These are phyloP conservation scores for Hirtodrosophila trivittata DNA, from an alignment of 2,888 invertebrate genomes.

Conservation along the genomic window DNA sequence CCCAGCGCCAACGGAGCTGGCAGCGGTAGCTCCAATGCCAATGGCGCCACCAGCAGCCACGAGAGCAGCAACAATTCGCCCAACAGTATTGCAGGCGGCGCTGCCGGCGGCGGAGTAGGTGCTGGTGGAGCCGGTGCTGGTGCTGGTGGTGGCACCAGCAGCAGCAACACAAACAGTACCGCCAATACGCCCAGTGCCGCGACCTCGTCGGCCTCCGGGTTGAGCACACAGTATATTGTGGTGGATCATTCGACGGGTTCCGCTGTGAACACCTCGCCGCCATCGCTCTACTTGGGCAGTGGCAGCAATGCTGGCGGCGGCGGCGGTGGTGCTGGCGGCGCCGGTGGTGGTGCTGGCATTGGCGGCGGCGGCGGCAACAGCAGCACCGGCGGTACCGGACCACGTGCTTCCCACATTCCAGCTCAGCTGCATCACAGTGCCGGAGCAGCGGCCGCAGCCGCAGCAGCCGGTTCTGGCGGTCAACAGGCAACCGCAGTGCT, in stretches of 20 bases:
- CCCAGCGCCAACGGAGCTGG: conserved; percentile 82
- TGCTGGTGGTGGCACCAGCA: conserved; percentile 47
- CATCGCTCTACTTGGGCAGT: conserved; percentile 80
- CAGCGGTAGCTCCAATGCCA: conserved; percentile 68
- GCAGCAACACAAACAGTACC: conserved; percentile 57
- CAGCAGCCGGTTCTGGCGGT: conserved; percentile 70
- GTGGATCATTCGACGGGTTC: conserved; percentile 68
- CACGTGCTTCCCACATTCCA: conserved; percentile 81
- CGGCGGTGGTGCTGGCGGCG: conserved; percentile 38
- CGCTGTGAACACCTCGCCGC: conserved; percentile 60
- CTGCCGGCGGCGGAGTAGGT: conserved; percentile 26
- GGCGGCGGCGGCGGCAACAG: conserved; percentile 61
- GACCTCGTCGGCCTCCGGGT: conserved; percentile 55
- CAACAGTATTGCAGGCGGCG: conserved; percentile 76
- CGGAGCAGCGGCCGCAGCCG: conserved; percentile 75
- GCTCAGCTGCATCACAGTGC: conserved; percentile 75
- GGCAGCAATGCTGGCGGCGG: conserved; percentile 60
- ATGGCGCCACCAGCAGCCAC: conserved; percentile 64
- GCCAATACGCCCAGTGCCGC: conserved; percentile 68
- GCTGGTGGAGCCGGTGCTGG: conserved; percentile 46
- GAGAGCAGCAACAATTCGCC: conserved; percentile 84
- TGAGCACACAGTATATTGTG: conserved; percentile 67
- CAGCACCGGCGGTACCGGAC: conserved; percentile 44
- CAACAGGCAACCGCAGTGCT: conserved; percentile 74
- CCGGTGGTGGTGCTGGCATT: conserved; percentile 58